A percentile compares a stretch with the other conserved stretches of the same genome.
Evolutionary conservation across 2,113 vertebrate genomes (phyloP).

Genomic region (Nettapus auritus): DNA sequence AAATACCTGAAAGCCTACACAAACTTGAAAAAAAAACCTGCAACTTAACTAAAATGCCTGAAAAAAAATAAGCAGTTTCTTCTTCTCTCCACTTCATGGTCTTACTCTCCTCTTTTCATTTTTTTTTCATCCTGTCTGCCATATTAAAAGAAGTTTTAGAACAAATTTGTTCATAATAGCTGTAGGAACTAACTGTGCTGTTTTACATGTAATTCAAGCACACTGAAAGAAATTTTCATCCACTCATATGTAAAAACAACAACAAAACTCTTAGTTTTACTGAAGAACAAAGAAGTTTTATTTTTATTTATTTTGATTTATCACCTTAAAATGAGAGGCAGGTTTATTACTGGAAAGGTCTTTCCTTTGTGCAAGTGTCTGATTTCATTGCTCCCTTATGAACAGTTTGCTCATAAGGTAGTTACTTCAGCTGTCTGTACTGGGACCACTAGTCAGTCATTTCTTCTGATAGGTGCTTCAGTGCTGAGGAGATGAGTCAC

Average conservation of each 20-base stretch:
- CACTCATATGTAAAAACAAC: not conserved
- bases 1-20: slow-evolving; percentile 3
- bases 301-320: not conserved
- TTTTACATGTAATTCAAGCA: slow-evolving; percentile 24
- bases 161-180: not conserved
- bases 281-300: not conserved
- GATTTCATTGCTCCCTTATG: not conserved
- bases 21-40: slow-evolving; percentile 12
- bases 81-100: not conserved
- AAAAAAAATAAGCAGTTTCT: not conserved
- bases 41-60: slow-evolving; percentile 18
- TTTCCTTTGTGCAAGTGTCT: not conserved
- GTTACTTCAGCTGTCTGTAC: not conserved
- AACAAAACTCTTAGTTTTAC: not conserved
- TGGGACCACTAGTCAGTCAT: not conserved
- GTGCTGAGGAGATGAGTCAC: not conserved
- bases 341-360: not conserved
- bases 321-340: not conserved
- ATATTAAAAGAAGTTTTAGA: not conserved
- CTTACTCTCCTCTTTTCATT: not conserved
- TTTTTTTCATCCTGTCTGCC: not conserved
- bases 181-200: not conserved
- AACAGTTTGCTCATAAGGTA: not conserved
- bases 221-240: not conserved
- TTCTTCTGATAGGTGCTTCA: not conserved